Base-by-base conservation (phyloP, 92 coral and sea anemone genomes). In the Paramuricea clavata region DNA sequence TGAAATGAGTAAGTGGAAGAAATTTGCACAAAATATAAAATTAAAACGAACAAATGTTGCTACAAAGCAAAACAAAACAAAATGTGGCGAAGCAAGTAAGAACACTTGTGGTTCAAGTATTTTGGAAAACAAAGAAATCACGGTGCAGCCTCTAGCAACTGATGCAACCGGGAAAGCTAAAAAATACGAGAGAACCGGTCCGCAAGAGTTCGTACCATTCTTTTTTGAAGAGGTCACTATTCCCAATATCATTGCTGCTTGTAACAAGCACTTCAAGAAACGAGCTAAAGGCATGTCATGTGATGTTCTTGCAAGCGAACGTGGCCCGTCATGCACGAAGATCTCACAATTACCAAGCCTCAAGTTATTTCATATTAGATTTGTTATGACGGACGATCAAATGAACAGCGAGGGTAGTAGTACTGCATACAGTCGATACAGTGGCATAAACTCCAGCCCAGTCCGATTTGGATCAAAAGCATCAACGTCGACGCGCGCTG, bases 1-100 rank as follows among this genome's bases (percentile, higher is more conserved):
- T 72, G n/a, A n/a, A n/a, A n/a, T n/a, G n/a, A n/a, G n/a, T n/a
- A 76, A 76, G 25, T 76, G 81, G 81, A 47, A 23, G 39, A 76
- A 76, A 19, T 76, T 76, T 76, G 81, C 81, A 10, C 8, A 76
- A 8, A 65, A 44, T 12, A 76, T 23, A 44, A 50, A 76, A 49
- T 25, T 12, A 13, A 50, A 50, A 49, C 15, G 25, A 13, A 76
- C 12, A 26, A 23, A 76, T 26, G 64, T 19, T 33, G 52, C 81
- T 17, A 74, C 27, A 43, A 44, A 62, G 35, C 35, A 62, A 31
- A 62, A 62, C 2, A 62, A 62, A 26, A 31, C 70, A 26, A 12
- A 62, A 42, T 11, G 32, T 12, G 25, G 23, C 56, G 30, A 75
- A 9, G 2, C 81, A 6, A 12, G 81, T 1, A 49, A 49, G 12